A percentile compares a stretch with the other conserved stretches of the same genome.
phyloP scores from a whole-genome alignment of 2,888 invertebrate species.

The Sylvicola cinctus region DNA sequence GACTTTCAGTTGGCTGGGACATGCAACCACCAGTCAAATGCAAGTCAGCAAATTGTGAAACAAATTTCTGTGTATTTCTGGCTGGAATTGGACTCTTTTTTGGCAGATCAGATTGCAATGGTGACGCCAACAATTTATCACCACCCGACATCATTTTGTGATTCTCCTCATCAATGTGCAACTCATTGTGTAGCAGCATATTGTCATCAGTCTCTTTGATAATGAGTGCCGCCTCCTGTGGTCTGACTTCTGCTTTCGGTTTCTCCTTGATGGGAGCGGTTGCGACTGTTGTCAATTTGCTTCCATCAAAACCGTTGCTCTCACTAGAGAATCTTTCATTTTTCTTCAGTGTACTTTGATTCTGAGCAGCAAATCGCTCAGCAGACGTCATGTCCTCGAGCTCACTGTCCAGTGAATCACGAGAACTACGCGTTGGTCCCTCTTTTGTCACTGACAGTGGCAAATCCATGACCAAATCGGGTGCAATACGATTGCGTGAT shows the following conservation, averaged over 20 bases:
- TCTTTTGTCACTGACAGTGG: conserved; percentile 33
- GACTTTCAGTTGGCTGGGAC: conserved; percentile 5
- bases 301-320: neutral
- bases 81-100: conserved; percentile 31
- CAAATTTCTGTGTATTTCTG: conserved; percentile 38
- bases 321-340: conserved; percentile 18
- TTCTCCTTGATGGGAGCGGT: conserved; percentile 16
- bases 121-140: conserved; percentile 7
- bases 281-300: conserved; percentile 13
- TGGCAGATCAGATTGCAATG: conserved; percentile 7
- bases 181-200: conserved; percentile 5
- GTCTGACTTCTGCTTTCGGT: conserved; percentile 9
- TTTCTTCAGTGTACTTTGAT: conserved; percentile 58
- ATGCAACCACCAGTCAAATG: conserved; percentile 35
- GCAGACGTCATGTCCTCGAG: conserved; percentile 52
- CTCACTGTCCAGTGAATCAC: conserved; percentile 20
- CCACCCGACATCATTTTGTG: conserved; percentile 8
- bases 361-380: conserved; percentile 57
- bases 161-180: conserved; percentile 11
- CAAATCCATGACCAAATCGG: conserved; percentile 67
- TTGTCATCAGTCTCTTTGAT: conserved; percentile 2
- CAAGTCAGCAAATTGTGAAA: conserved; percentile 41
- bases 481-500: conserved; percentile 31
- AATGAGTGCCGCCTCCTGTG: conserved; percentile 7
- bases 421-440: conserved; percentile 13